Evolutionary conservation across 1,140 invertebrate genomes (phyloP), one percentile per base, ranked within the genome.

Genomic region (Achroia grisella): DNA sequence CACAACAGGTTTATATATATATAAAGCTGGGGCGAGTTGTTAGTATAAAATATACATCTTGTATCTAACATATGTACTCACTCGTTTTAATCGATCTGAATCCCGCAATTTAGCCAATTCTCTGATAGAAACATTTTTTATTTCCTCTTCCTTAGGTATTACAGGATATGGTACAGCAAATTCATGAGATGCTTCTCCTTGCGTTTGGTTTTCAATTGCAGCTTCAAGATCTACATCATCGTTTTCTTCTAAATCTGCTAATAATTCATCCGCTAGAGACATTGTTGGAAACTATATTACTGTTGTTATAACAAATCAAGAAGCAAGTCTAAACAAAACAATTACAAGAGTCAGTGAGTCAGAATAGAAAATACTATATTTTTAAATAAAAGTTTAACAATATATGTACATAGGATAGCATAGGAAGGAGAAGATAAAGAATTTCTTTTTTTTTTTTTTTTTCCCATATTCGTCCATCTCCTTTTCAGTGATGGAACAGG

Each of bases 261-360:
- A 85, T 36, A 99, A 86, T 87, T 98, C 97, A 70, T 99, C 97
- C 0, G 96, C 97, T 55, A 99, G 86, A 74, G 97, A 98, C 97
- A 98, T 98, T 53, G 62, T 70, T 42, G 9, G 6, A 23, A 23
- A 23, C 2, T 23, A 23, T 23, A 23, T 3, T 23, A 23, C 15
- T 33, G 31, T 30, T 42, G 15, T 31, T 31, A 17, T 31, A 42
- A 4, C 13, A 31, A 14, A 44, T 44, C 2, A 23, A 23, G 17
- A 23, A 23, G 6, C 6, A 23, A 23, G n/a, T n/a, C n/a, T n/a
- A 23, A 23, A 23, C 17, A 3, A 23, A 23, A 23, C 17, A 23
- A 23, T 23, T 23, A 3, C 17, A 23, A 6, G 2, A 3, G 2
- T 2, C 17, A 23, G 17, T 23, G 2, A 23, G 2, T 3, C 17